Evolutionary conservation across 2,888 invertebrate genomes (phyloP).

Genomic region (Agrochola litura): DNA sequence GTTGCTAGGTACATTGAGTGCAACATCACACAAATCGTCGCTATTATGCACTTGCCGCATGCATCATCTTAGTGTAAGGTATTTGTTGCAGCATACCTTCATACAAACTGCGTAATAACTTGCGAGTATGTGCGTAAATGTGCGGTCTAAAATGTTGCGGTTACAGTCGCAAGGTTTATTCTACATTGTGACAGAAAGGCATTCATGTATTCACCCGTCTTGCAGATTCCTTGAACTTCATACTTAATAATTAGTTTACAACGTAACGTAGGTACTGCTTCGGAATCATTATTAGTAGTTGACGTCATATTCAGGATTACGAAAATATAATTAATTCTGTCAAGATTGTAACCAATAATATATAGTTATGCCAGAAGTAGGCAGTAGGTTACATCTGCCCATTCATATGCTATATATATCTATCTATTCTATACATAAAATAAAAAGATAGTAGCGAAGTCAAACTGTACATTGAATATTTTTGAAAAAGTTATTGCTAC

Average conservation of each 20-base stretch:
- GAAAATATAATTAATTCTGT: background rate
- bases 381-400: background rate
- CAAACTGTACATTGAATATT: too few relatives aligned
- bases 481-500: too few relatives aligned
- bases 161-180: conserved; percentile 17
- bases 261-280: background rate
- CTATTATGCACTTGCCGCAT: conserved; percentile 19
- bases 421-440: too few relatives aligned
- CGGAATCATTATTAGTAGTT: background rate
- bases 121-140: conserved; percentile 28
- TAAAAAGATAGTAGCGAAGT: too few relatives aligned
- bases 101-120: conserved; percentile 19
- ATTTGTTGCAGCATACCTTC: conserved; percentile 15
- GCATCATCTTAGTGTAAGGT: conserved; percentile 10
- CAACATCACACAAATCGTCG: conserved; percentile 17
- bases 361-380: background rate
- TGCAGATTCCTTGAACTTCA: background rate
- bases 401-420: background rate
- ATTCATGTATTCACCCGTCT: background rate
- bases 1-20: background rate
- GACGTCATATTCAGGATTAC: conserved; percentile 1
- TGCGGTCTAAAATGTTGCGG: conserved; percentile 26
- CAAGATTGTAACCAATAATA: background rate
- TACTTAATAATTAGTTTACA: background rate
- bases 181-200: conserved; percentile 24